Base-by-base conservation (phyloP, 2,797 vertebrate genomes). In the Eremophila alpestris region DNA sequence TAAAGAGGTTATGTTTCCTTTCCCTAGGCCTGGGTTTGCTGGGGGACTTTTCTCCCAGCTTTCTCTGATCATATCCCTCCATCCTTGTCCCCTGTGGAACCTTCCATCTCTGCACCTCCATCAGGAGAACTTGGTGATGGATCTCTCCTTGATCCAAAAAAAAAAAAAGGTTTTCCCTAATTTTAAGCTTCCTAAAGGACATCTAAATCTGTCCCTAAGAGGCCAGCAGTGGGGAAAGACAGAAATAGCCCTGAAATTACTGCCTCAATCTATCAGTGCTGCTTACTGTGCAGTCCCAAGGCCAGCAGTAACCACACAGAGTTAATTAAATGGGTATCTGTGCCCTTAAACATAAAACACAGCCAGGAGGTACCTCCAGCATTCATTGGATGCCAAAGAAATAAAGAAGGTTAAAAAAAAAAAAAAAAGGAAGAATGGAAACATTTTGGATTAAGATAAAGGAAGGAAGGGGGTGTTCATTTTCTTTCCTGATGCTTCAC, bases 241-340 rank as follows among this genome's bases (percentile, higher is more conserved):
- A 74, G 79, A 64, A 94, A 86, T 46, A 74, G 52, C 41, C 67
- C 34, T 46, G 49, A 92, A 93, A 94, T 79, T 77, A 64, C 34
- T 89, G 56, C 40, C 52, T 79, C 94, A 63, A 89, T 73, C 89
- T 69, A n/a, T 71, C 55, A 49, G 51, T 56, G 46, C 82, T 64
- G 45, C 78, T 80, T 41, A 63, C 63, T 81, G 75, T 48, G 59
- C 62, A 89, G 71, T 76, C 46, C 87, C 70, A 87, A 52, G 79
- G 32, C 65, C 87, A 54, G 70, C 49, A 82, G 85, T 54, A 87
- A 89, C 62, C 30, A 5, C 26, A 32, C 5, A 58, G 78, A 90
- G 78, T 83, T 95, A 92, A 75, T 89, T 89, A 95, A 95, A 94
- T 40, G 84, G 69, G 49, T 56, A 48, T 62, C 89, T 85, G 49